Evolutionary conservation across 2,797 vertebrate genomes (phyloP), one percentile per base, ranked within the genome.

Genomic region (Cossypha niveicapilla): DNA sequence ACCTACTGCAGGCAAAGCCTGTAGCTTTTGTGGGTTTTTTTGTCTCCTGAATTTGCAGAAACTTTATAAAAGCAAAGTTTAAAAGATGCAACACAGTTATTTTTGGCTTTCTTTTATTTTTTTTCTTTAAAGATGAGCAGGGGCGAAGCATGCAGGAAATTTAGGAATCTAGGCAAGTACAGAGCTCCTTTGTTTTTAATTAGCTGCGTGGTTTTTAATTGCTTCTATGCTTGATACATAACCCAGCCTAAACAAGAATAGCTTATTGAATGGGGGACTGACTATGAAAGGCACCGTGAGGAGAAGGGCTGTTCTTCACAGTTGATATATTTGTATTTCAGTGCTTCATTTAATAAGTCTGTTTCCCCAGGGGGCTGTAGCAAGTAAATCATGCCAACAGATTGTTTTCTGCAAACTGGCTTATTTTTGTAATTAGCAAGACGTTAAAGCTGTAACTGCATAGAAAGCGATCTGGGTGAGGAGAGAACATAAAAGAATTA

Each of bases 391-490:
- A 96, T 87, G 94, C 88, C 85, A 94, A 83, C 91, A 93, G 91
- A 94, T 95, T 91, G 94, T 96, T 95, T 92, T 90, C 90, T 87
- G 80, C 89, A 95, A 91, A 92, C 87, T 65, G 84, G 92, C 93
- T 95, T 93, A 86, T 90, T 96, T 95, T 94, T 90, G 85, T 95
- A 96, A 96, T 97, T 96, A 96, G 92, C 86, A 71, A 85, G 79
- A 93, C 47, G 42, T 86, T 94, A 66, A 73, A 93, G 89, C 93
- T 90, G 92, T 95, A 93, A 96, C 90, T 92, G 89, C 92, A 62
- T 71, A 54, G 94, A 92, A 94, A 94, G 92, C 35, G 67, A 87
- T 73, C 72, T 60, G 93, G 73, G 58, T 60, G 73, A 94, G 76
- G 82, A 89, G 90, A 67, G 89, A 92, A 45, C 86, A 28, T 90